These are phyloP conservation scores for Dryadula phaetusa DNA, from an alignment of 2,888 invertebrate species.

Conservation along the genomic window DNA sequence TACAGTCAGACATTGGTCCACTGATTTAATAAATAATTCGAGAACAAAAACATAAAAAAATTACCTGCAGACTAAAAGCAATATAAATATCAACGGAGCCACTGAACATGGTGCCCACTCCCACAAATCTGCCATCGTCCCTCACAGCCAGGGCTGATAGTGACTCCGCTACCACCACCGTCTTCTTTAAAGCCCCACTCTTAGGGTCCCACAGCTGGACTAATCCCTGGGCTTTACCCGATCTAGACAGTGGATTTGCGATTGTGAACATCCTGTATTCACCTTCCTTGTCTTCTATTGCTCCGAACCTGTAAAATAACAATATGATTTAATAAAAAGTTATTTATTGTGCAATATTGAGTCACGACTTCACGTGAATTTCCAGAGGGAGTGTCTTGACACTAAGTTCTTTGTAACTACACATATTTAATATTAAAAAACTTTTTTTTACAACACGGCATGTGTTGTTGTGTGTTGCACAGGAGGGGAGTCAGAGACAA, in stretches of 20 bases:
- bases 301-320: conserved; percentile 84
- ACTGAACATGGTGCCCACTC: conserved; percentile 96
- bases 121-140: conserved; percentile 96
- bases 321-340: background rate
- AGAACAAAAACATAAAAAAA: background rate
- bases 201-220: conserved; percentile 89
- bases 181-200: conserved; percentile 76
- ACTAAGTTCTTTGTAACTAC: no score
- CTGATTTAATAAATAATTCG: no score
- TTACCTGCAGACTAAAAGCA: conserved; percentile 94
- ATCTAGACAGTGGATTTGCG: conserved; percentile 90
- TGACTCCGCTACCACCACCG: conserved; percentile 88
- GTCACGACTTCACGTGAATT: no score
- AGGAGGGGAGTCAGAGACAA: no score
- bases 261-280: conserved; percentile 89
- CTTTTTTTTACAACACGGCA: no score
- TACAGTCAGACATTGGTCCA: no score
- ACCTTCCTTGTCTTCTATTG: conserved; percentile 87
- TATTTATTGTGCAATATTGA: no score
- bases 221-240: conserved; percentile 89
- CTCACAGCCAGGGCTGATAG: conserved; percentile 93
- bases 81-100: conserved; percentile 96
- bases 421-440: no score
- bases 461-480: no score
- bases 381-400: no score